Base-by-base conservation (phyloP, 2,888 invertebrate genomes). In the Muscina levida region DNA sequence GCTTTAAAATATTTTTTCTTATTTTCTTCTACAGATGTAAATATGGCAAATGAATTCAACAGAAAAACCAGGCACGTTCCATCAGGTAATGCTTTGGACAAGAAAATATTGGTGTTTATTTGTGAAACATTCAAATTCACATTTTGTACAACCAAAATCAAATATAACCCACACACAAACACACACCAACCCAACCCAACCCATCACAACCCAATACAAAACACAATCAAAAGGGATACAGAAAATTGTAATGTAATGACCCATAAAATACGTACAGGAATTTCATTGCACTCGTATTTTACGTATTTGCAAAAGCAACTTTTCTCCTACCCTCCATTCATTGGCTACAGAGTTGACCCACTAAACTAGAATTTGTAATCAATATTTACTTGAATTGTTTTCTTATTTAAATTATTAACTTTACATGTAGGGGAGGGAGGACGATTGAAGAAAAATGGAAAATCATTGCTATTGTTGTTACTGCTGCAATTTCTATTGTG, bases 231-330 rank as follows among this genome's bases (percentile, higher is more conserved):
- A 72, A 31, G 31, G 77, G 74, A 81, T 81, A 71, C 3, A 3
- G 31, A 74, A 74, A 80, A 73, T 74, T 77, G 59, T 56, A n/a
- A 67, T 74, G 71, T 81, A 81, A 81, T 81, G 74, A 67, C 59
- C 67, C 67, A 46, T 59, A 70, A 72, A 62, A 62, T 62, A 42
- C 62, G 8, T 11, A 62, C 39, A 62, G 62, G 42, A 62, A 62
- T 62, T 62, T 62, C 39, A 8, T 31, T 22, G 37, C 4, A 37
- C 1, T 56, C 31, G 4, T 31, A 31, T 31, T 31, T 8, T n/a
- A n/a, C n/a, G n/a, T n/a, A n/a, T n/a, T n/a, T 31, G 31, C 31
- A 31, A 31, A 5, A 5, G 4, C 31, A 31, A 31, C 31, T 31
- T 31, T 31, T 3, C 31, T 8, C 3, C 31, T 5, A 51, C 19